Evolutionary conservation across 2,797 vertebrate species (phyloP), one percentile per base, ranked within the genome.

Genomic region (Crenuchus spilurus): DNA sequence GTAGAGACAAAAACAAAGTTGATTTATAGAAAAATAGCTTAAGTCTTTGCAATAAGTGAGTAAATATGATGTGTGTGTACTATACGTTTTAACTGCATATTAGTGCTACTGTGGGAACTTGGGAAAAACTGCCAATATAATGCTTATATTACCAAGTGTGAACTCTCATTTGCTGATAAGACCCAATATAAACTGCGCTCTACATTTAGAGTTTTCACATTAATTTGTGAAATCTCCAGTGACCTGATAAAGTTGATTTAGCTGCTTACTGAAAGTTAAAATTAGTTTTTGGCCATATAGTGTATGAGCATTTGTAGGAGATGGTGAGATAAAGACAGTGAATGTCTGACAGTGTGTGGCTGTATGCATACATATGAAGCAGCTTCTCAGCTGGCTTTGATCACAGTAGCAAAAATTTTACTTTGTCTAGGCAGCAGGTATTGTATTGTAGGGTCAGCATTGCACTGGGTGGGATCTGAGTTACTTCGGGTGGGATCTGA

Each of bases 371-470:
- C 91, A 90, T 92, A 89, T 84, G n/a, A n/a, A 87, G 87, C 88
- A 90, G 26, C 89, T 86, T 84, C 91, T 92, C 94, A 95, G 94
- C 93, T 93, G 93, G 92, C 90, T 92, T 90, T 92, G 92, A 94
- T 93, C 93, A 94, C 91, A 90, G 92, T 92, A 92, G 92, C 89
- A 92, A 92, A 93, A 92, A 91, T 93, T 90, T 93, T 93, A 91
- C 94, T 94, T 93, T 90, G 91, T 94, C 92, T 93, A 91, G 90
- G 86, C 92, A 92, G 91, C 88, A 92, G 88, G 84, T 92, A 94
- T 93, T 90, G 92, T n/a, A n/a, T n/a, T n/a, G 87, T 88, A 89
- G 86, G 82, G 83, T 91, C 76, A 79, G 88, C 18, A 46, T 62
- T 20, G 20, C 42, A 37, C 18, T 55, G 37, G 26, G 51, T 28